These are phyloP conservation scores for Salmo trutta DNA, from an alignment of 2,797 vertebrate genomes.

Conservation along the genomic window DNA sequence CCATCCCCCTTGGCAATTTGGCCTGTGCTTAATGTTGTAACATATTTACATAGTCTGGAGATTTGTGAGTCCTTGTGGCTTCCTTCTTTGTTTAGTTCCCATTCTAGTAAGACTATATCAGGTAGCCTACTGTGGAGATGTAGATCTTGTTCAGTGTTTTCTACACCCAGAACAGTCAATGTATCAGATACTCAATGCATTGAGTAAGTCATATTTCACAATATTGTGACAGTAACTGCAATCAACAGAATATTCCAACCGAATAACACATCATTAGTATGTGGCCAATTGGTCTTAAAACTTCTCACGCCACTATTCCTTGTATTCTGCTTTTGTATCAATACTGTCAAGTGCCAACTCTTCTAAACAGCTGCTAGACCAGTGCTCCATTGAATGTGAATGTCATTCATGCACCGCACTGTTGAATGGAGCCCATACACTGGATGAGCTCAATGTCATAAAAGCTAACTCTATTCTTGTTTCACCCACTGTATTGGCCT, in stretches of 20 bases:
- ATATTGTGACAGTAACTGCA: not conserved
- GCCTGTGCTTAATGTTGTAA: not conserved
- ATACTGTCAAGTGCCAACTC: slow-evolving; percentile 21
- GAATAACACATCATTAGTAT: slow-evolving; percentile 4
- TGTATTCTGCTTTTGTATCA: not conserved
- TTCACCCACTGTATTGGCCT: slow-evolving; percentile 17
- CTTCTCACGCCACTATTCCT: not conserved
- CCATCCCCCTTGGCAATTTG: too few relatives aligned
- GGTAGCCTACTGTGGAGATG: too few relatives aligned
- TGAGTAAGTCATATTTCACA: not conserved
- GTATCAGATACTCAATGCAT: not conserved
- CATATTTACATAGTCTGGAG: not conserved
- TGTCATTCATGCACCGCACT: slow-evolving; percentile 5
- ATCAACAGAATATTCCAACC: not conserved
- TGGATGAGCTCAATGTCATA: slow-evolving; percentile 5
- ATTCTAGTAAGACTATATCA: not conserved
- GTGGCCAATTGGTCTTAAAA: not conserved
- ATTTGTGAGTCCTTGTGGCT: not conserved
- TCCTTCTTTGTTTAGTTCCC: not conserved
- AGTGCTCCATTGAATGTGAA: not conserved
- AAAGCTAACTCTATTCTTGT: slow-evolving; percentile 23
- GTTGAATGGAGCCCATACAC: not conserved
- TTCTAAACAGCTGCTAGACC: slow-evolving; percentile 8
- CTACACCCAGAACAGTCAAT: not conserved
- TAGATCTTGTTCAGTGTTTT: not conserved